phyloP scores from a whole-genome alignment of 1,140 invertebrate species.

The Drosophila eugracilis region DNA sequence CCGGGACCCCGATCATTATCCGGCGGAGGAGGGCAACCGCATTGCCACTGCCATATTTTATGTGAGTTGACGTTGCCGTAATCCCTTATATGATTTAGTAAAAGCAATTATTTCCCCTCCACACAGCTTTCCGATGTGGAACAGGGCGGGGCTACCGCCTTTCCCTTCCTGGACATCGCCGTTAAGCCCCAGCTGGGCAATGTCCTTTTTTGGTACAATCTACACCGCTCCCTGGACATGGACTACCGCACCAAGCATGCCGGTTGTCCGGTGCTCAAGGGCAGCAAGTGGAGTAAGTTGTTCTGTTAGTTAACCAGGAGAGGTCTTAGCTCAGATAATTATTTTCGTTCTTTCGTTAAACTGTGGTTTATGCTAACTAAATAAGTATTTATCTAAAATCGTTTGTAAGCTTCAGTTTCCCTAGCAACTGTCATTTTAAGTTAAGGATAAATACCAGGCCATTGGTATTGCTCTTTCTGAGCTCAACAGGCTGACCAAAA shows the following conservation, averaged over 20 bases:
- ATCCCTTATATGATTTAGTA: constrained; percentile 11
- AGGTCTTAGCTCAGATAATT: neutral
- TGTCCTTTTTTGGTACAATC: constrained; percentile 98
- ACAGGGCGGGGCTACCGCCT: constrained; percentile 97
- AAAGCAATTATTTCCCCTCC: constrained; percentile 1
- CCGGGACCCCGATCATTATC: constrained; percentile 74
- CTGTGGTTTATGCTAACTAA: too few relatives aligned
- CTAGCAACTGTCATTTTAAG: too few relatives aligned
- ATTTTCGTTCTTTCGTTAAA: too few relatives aligned
- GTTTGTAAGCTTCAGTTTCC: too few relatives aligned
- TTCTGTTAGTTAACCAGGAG: constrained; percentile 81
- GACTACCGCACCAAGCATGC: constrained; percentile 97
- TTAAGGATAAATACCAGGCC: too few relatives aligned
- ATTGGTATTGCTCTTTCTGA: too few relatives aligned
- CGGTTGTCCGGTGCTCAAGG: constrained; percentile 98
- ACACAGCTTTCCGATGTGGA: constrained; percentile 96
- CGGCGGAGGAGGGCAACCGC: constrained; percentile 90
- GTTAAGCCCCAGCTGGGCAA: constrained; percentile 95
- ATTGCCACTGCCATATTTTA: constrained; percentile 82
- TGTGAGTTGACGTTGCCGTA: constrained; percentile 83
- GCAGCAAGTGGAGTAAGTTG: constrained; percentile 95
- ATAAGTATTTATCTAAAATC: too few relatives aligned
- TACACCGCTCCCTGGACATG: constrained; percentile 95
- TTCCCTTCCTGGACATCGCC: constrained; percentile 93
- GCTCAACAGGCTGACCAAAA: neutral